Evolutionary conservation across 2,113 vertebrate genomes (phyloP), one percentile per base, ranked within the genome.

Genomic region (Pomatostomus ruficeps): DNA sequence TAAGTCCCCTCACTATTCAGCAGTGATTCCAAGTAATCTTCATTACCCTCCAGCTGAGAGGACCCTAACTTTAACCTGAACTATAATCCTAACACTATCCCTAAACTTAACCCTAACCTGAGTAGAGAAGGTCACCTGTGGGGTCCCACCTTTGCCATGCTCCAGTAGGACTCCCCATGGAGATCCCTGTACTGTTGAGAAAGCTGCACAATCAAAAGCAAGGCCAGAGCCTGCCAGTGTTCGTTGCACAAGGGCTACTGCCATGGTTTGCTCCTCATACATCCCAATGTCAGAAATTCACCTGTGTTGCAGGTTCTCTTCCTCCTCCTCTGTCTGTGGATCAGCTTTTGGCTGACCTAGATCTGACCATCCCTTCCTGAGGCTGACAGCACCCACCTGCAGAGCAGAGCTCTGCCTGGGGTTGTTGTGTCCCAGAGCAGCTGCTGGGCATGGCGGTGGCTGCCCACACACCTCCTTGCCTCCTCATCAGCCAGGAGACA

Each of bases 391-490:
- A 2, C 22, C n/a, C 73, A 26, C n/a, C n/a, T 3, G 5, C 23
- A 43, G 17, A 66, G 16, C 71, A 59, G 40, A 40, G 54, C 40
- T 72, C 40, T 93, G 52, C 33, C 12, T 1, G 45, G 40, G 3
- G 4, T 45, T 0, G 0, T 9, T 26, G 46, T 25, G 12, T 43
- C 72, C 72, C 72, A n/a, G 58, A 76, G 58, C 29, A 83, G 76
- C 35, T 72, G 52, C 48, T 0, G 0, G 23, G 38, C 13, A 2
- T 20, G 38, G 33, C 0, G 0, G 17, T 20, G 63, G 33, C 76
- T 89, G 43, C 43, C n/a, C 63, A 51, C 33, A 51, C 21, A 25
- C 12, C 8, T 62, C 21, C 43, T 35, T 19, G 3, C 33, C 35
- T 80, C 43, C 42, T 14, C 36, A 42, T 29, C 59, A 73, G 28